These are phyloP conservation scores for Oxyruncus cristatus DNA, from an alignment of 2,113 vertebrate species.

Conservation along the genomic window DNA sequence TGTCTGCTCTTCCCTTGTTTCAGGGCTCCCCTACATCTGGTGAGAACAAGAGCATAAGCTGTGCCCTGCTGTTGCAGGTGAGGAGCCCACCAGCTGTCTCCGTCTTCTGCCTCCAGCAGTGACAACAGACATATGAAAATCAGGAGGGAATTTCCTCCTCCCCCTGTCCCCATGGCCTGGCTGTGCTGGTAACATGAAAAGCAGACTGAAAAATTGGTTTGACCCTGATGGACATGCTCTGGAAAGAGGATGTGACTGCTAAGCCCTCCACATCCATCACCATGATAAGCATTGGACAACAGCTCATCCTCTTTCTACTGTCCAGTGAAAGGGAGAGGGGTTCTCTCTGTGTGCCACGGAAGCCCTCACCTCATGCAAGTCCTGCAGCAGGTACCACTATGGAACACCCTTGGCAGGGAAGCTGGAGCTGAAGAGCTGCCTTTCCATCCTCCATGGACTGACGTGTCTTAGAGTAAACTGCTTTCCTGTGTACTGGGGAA, in stretches of 20 bases:
- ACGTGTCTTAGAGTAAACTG: background rate
- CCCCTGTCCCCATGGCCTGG: background rate
- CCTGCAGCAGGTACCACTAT: background rate
- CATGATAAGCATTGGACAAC: background rate
- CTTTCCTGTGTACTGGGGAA: background rate
- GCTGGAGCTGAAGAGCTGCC: background rate
- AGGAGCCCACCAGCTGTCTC: background rate
- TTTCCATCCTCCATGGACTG: background rate
- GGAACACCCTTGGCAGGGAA: background rate
- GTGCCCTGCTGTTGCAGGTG: background rate
- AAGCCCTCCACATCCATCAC: background rate
- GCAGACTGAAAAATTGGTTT: background rate
- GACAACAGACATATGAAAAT: background rate
- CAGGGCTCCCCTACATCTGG: background rate
- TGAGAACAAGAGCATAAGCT: background rate
- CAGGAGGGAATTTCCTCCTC: background rate
- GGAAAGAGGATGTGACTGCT: background rate
- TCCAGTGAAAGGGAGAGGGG: accelerated
- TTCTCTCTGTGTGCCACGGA: background rate
- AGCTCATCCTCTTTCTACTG: background rate
- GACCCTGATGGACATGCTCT: background rate
- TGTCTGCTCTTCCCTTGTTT: background rate
- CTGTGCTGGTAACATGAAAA: background rate
- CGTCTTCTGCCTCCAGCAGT: background rate
- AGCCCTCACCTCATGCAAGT: accelerated